Base-by-base conservation (phyloP, 2,113 vertebrate genomes). In the Chlorocebus sabaeus region DNA sequence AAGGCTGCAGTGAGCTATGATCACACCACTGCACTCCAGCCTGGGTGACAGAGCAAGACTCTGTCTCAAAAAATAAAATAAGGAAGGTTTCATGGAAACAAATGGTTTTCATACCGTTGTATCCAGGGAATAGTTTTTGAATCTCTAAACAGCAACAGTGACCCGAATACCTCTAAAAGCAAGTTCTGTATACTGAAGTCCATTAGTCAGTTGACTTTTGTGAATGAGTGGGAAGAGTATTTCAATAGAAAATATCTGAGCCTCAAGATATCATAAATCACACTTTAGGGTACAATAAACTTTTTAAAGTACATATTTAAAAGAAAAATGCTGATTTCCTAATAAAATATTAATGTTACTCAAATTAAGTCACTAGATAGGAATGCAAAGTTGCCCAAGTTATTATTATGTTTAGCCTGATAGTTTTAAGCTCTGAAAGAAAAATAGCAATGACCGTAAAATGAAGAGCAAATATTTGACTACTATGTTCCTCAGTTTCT, bases 331-430 rank as follows among this genome's bases (percentile, higher is more conserved):
- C 55, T 93, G 73, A 97, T 95, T 98, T 86, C 14, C 48, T 95
- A 82, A 94, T 96, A 95, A 98, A 97, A 97, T 97, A 95, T 95
- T 93, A 96, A 98, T 40, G 38, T 89, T 93, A 76, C 57, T 89
- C 84, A 96, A 96, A 97, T 95, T 96, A 98, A 98, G 73, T 89
- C 73, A 86, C 96, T 85, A 97, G 61, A 72, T 43, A 87, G 23
- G 75, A 96, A 95, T 93, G 80, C 48, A 97, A 98, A 97, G 64
- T 68, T 97, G 75, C 30, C 43, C 52, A 68, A 92, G 25, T 94
- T 83, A 92, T 89, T 91, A 68, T 72, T 52, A 55, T 57, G 35
- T 76, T 96, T 89, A 91, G 32, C 14, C 13, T 17, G 12, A 64
- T 83, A 86, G 68, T 80, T 81, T 93, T 92, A 89, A 79, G 35